phyloP scores from a whole-genome alignment of 2,113 vertebrate genomes.

The Genyomyrus donnyi region DNA sequence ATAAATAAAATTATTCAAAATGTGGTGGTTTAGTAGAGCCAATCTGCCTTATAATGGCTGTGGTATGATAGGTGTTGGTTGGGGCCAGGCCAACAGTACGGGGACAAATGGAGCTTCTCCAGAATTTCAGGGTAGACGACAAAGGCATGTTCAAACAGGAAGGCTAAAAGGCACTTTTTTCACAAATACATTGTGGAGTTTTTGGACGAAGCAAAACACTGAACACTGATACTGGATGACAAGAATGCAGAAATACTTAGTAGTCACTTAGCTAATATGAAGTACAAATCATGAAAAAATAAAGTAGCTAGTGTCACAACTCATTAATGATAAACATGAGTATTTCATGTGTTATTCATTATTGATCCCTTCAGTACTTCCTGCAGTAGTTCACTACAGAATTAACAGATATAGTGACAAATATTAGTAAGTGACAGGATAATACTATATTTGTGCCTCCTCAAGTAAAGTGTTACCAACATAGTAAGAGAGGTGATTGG shows the following conservation, averaged over 20 bases:
- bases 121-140: neutral
- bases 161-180: neutral
- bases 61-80: neutral
- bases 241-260: neutral
- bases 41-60: neutral
- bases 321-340: neutral
- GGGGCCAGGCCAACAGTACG: neutral
- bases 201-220: neutral
- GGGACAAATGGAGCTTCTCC: neutral
- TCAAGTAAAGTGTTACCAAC: neutral
- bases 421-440: neutral
- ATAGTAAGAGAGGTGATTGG: neutral
- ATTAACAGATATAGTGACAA: neutral
- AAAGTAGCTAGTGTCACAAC: neutral
- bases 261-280: neutral
- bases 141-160: neutral
- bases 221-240: neutral
- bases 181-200: neutral
- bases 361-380: neutral
- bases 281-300: neutral
- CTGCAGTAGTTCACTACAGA: neutral
- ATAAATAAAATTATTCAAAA: neutral
- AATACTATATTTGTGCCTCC: neutral
- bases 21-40: neutral
- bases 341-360: neutral